Percentiles rank a stretch among this genome's conserved stretches.
Evolutionary conservation across 2,113 vertebrate genomes (phyloP).

Genomic region (Ariopsis seemanni): DNA sequence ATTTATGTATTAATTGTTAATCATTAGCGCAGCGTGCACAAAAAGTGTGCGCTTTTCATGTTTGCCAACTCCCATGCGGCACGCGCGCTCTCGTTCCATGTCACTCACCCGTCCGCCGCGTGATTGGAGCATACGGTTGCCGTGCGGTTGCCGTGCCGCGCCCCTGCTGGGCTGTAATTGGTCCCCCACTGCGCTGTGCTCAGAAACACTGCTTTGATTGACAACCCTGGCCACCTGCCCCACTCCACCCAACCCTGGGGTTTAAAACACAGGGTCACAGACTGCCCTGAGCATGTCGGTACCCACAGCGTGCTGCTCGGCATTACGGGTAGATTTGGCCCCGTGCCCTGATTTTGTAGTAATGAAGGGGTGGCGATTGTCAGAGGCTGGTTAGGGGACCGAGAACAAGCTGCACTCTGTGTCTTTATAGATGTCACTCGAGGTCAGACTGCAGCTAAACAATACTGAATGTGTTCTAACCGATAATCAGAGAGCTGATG

Average conservation of each 20-base stretch:
- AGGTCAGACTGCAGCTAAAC: not conserved
- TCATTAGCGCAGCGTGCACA: constrained; percentile 49
- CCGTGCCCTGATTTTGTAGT: constrained; percentile 35
- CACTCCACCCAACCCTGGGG: constrained; percentile 2
- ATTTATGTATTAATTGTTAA: constrained; percentile 14
- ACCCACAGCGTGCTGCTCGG: constrained; percentile 30
- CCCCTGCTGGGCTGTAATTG: constrained; percentile 60
- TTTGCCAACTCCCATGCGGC: constrained; percentile 36
- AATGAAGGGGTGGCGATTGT: constrained; percentile 1
- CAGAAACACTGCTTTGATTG: constrained; percentile 39
- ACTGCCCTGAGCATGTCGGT: constrained; percentile 14
- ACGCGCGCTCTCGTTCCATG: constrained; percentile 18
- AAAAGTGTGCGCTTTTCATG: constrained; percentile 36
- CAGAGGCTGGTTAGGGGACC: constrained; percentile 9
- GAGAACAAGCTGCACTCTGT: not conserved
- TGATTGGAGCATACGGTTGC: constrained; percentile 55
- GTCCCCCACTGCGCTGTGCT: constrained; percentile 43
- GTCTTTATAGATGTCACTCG: constrained; percentile 29
- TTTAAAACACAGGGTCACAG: constrained; percentile 20
- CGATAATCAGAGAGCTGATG: not conserved
- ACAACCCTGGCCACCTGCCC: constrained; percentile 60
- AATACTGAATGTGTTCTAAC: not conserved
- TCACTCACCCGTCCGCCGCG: constrained; percentile 47
- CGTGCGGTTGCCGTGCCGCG: constrained; percentile 48
- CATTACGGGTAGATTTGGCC: constrained; percentile 39